Base-by-base conservation (phyloP, 2,113 vertebrate species). In the Turdus rufiventris region DNA sequence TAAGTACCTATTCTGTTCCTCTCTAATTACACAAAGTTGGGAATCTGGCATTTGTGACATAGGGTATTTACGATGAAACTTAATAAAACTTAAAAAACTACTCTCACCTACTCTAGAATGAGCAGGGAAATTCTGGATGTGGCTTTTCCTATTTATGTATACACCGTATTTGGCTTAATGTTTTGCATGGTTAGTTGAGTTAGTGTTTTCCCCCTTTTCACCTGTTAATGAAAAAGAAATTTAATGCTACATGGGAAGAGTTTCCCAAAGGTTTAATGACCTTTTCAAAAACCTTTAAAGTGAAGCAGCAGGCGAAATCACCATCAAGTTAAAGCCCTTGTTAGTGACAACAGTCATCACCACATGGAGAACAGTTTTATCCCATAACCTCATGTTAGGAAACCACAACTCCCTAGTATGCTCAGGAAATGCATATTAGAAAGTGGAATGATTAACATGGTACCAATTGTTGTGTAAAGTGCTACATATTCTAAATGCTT, bases 231-330 rank as follows among this genome's bases (percentile, higher is more conserved):
- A 94, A 93, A 85, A 50, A 67, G 54, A 95, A 96, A 91, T 91
- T 88, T 95, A 93, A 93, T 85, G 68, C 92, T 94, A 85, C 36
- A 45, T 1, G 34, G 93, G 77, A 93, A 96, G 77, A 94, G 62
- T 94, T 96, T 96, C 91, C 91, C 94, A 88, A 92, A 94, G 91
- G 90, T 93, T 96, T 96, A 95, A 82, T 85, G 91, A 94, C 75
- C 67, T 91, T 96, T 95, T 93, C 80, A 93, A 95, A 96, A 95
- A 93, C 66, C 76, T 96, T 95, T 96, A 96, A 95, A 96, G 74
- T 45, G 73, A 96, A 97, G 92, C 87, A 95, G 91, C 92, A 94
- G 95, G 96, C 93, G 87, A 96, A 97, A 96, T 97, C 93, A 94
- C 94, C 94, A 96, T 94, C 96, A 96, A 96, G 94, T 95, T 88